Base-by-base conservation (phyloP, 2,888 invertebrate genomes). In the Orthosia cruda region DNA sequence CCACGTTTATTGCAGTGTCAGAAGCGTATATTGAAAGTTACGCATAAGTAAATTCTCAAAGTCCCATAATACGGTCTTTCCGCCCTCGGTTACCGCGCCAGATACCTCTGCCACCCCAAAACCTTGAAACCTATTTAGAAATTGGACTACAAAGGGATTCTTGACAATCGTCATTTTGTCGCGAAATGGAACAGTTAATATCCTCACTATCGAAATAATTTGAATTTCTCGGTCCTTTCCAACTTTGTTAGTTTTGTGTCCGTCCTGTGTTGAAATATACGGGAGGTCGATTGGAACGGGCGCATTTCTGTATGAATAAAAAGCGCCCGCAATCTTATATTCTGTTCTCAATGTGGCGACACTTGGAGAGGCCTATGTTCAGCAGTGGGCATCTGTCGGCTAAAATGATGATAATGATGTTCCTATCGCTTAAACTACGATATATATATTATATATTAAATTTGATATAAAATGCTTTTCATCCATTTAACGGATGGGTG, bases 161-260 rank as follows among this genome's bases (percentile, higher is more conserved):
- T 73, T 57, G 62, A 71, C 74, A 74, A 73, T 73, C 26, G 80
- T 76, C 62, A 74, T 76, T 77, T 72, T 63, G 63, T 54, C 65
- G 61, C 59, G 49, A 63, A 75, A 50, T 72, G 49, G 16, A 54
- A 80, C 73, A 66, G 77, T 72, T 67, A 80, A 72, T 63, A 71
- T 72, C 68, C 61, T 65, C 55, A 74, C 54, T 74, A 84, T 77
- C 23, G 80, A 64, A 63, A 80, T 82, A 72, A 87, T 87, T 87
- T 77, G 74, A 80, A 82, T 87, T 75, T 77, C 85, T 86, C 71
- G 67, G 47, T 67, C 54, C 26, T 71, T 81, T 16, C 58, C 26
- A 62, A 83, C 55, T 78, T 83, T 62, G 74, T 64, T 63, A 67
- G 59, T 62, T 68, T 57, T 59, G 18, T 58, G 61, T 63, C 61